A percentile compares a stretch with the other conserved stretches of the same genome.
Conservation (phyloP, 64 coral and sea anemone species). For the Acropora yongei region DNA sequence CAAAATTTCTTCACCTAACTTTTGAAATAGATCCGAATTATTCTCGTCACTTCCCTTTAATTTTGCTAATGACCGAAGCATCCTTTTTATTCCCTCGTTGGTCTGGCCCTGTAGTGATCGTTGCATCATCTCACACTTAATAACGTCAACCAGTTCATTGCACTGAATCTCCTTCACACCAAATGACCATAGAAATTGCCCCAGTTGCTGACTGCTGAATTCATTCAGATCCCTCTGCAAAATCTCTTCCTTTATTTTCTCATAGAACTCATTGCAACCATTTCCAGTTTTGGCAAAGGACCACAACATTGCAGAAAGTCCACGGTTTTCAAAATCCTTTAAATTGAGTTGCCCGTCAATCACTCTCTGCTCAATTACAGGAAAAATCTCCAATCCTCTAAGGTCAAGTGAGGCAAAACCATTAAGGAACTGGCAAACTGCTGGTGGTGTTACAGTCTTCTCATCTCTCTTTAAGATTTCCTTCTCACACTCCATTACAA, state of each 20-base stretch:
- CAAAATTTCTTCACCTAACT: constrained; percentile 15
- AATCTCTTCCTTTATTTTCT: constrained; percentile 38
- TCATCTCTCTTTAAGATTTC: constrained; percentile 25
- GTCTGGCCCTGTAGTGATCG: not conserved
- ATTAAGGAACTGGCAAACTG: constrained; percentile 17
- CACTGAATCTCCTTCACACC: not conserved
- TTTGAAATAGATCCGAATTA: not conserved
- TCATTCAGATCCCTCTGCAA: not conserved
- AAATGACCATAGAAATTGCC: constrained; percentile 24
- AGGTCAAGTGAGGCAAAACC: constrained; percentile 35
- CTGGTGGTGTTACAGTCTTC: constrained; percentile 1
- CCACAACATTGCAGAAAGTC: constrained; percentile 13
- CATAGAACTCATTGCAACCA: not conserved
- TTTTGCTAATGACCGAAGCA: not conserved
- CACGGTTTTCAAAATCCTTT: constrained; percentile 40
- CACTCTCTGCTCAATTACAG: constrained; percentile 14
- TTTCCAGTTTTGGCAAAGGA: constrained; percentile 51
- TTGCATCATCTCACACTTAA: not conserved
- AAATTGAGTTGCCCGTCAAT: constrained; percentile 21
- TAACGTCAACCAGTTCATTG: not conserved
- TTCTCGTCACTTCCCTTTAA: not conserved
- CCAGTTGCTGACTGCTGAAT: constrained; percentile 24
- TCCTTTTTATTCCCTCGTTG: not conserved
- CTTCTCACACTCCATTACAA: constrained; percentile 35
- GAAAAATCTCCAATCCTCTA: constrained; percentile 14